Evolutionary conservation across 2,888 invertebrate genomes (phyloP).

Genomic region (Agrotis puta): DNA sequence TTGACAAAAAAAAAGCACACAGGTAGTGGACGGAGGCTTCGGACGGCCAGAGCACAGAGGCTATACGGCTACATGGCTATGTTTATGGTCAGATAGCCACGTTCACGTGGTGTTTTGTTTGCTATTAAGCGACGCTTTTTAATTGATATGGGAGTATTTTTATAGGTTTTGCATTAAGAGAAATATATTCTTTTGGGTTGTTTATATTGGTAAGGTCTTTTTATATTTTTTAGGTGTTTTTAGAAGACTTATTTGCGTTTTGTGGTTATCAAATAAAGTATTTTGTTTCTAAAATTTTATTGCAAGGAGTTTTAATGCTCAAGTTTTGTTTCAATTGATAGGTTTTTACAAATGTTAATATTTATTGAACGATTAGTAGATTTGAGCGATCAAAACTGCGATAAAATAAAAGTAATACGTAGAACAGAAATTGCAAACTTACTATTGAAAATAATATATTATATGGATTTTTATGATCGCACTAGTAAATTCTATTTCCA

Average conservation of each 20-base stretch:
- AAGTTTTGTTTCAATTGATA: background rate
- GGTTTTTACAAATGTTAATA: too few species aligned
- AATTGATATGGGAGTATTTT: conserved; percentile 60
- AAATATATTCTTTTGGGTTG: conserved; percentile 15
- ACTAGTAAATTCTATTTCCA: too few species aligned
- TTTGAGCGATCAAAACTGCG: background rate
- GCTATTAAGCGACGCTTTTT: conserved; percentile 31
- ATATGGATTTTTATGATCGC: too few species aligned
- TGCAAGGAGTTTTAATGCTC: background rate
- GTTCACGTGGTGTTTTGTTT: conserved; percentile 63
- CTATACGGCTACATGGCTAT: conserved; percentile 33
- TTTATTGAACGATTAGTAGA: background rate
- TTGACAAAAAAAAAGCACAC: conserved; percentile 82
- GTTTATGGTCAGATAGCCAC: conserved; percentile 31
- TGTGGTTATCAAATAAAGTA: background rate
- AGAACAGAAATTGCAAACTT: background rate
- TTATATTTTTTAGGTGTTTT: conserved; percentile 1
- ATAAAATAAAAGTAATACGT: background rate
- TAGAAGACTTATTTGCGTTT: background rate
- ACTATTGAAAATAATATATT: background rate
- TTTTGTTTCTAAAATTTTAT: conserved; percentile 1
- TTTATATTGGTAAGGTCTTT: conserved; percentile 7
- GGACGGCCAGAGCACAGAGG: conserved; percentile 38
- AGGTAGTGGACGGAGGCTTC: conserved; percentile 72
- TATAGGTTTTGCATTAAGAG: conserved; percentile 19